These are phyloP conservation scores for Champsocephalus esox DNA, from an alignment of 2,797 vertebrate genomes.

Conservation along the genomic window DNA sequence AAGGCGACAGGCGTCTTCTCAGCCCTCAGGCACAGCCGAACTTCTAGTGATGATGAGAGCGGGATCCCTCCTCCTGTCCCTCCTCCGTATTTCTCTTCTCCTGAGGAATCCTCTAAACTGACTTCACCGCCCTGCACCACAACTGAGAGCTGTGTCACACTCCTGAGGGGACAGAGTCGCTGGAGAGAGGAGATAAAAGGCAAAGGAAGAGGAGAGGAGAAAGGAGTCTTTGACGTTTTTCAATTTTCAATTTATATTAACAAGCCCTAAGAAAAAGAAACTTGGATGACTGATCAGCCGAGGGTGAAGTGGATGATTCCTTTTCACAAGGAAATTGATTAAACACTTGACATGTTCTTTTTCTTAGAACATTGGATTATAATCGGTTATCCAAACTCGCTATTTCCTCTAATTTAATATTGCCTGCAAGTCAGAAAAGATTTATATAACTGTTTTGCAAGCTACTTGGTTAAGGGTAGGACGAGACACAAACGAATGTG, in stretches of 20 bases:
- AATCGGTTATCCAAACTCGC: not conserved
- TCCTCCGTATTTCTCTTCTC: slow-evolving; percentile 6
- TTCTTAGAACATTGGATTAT: not conserved
- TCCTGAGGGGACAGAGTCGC: slow-evolving; percentile 26
- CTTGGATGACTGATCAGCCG: not conserved
- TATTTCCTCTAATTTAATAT: slow-evolving; percentile 3
- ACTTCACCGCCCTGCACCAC: slow-evolving; percentile 5
- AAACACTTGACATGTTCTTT: not conserved
- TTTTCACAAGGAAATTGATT: not conserved
- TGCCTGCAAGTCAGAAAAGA: not conserved
- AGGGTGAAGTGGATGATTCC: not conserved
- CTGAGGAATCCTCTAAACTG: slow-evolving; percentile 22
- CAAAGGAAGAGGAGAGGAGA: not conserved
- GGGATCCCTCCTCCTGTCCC: not conserved
- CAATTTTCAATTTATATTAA: not conserved
- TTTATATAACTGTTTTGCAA: not conserved
- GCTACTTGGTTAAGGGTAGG: not conserved
- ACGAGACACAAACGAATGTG: not conserved
- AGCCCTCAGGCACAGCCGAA: slow-evolving; percentile 12
- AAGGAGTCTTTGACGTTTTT: not conserved
- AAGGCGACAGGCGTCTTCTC: slow-evolving; percentile 6
- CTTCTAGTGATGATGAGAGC: not conserved
- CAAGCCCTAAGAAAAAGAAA: not conserved
- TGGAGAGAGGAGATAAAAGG: slow-evolving; percentile 1
- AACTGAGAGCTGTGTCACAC: slow-evolving; percentile 8